phyloP scores from a whole-genome alignment of 2,797 vertebrate genomes.

The Rousettus madagascariensis region DNA sequence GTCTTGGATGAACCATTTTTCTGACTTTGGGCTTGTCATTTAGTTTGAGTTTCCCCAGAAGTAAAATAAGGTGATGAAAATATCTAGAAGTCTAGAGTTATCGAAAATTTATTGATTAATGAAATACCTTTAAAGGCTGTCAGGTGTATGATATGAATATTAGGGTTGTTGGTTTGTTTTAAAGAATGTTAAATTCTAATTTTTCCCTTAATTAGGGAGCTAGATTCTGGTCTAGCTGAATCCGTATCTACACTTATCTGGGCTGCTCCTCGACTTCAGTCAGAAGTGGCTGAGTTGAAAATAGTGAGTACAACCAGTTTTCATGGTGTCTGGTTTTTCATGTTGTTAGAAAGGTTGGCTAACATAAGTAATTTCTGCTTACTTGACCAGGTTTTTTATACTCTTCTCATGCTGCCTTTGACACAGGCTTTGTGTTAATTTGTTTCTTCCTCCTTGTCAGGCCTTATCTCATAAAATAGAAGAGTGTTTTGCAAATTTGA shows the following conservation, averaged over 20 bases:
- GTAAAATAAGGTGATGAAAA: not conserved
- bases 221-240: conserved; percentile 96
- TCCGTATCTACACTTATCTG: conserved; percentile 97
- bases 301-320: conserved; percentile 87
- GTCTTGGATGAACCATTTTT: not conserved
- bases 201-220: conserved; percentile 86
- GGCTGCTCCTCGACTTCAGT: conserved; percentile 96
- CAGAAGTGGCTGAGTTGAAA: conserved; percentile 95
- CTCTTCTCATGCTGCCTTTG: conserved; percentile 15
- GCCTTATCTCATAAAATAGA: not conserved
- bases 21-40: not conserved
- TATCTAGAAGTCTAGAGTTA: not conserved
- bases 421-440: conserved; percentile 24
- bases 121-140: not conserved
- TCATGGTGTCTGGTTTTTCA: conserved; percentile 21
- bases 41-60: not conserved
- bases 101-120: conserved; percentile 11
- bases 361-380: not conserved
- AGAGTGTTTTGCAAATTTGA: conserved; percentile 15
- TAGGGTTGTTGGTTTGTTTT: not conserved
- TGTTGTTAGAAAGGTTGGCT: not conserved
- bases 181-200: conserved; percentile 11
- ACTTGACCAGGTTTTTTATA: not conserved
- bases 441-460: not conserved
- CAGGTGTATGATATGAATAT: not conserved